Conservation (phyloP, 1,140 invertebrate genomes). For the Pristionchus pacificus region DNA sequence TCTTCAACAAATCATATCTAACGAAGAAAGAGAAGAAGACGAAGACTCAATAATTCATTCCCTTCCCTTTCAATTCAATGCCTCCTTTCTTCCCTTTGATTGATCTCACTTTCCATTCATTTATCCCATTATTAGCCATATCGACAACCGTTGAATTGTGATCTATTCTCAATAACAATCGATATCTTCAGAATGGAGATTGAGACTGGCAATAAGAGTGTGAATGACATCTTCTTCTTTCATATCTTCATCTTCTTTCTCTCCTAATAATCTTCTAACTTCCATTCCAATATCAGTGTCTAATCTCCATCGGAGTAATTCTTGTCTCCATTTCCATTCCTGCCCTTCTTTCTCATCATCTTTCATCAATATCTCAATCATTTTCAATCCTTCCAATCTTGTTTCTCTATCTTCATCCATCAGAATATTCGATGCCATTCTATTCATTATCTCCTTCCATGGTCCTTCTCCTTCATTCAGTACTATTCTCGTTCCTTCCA, state of each 20-base stretch:
- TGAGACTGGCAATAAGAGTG: not conserved
- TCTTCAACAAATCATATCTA: constrained; percentile 59
- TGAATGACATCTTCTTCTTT: not conserved
- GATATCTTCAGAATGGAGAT: not conserved
- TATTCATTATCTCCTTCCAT: not conserved
- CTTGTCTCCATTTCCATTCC: not conserved
- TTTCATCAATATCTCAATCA: not conserved
- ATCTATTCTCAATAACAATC: not conserved
- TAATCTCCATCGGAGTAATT: not conserved
- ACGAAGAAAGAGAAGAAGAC: constrained; percentile 22
- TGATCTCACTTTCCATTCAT: not conserved
- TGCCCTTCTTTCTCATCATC: not conserved
- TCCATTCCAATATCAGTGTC: not conserved
- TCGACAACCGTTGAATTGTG: no score
- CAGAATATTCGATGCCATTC: not conserved
- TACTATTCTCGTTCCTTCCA: not conserved
- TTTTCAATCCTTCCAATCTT: not conserved
- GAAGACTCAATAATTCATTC: not conserved
- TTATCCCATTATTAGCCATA: not conserved
- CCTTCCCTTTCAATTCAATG: not conserved
- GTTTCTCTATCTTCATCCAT: not conserved
- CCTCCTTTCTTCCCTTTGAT: not conserved
- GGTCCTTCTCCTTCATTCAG: not conserved
- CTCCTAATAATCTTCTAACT: not conserved
- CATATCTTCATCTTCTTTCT: not conserved